phyloP scores from a whole-genome alignment of 2,797 vertebrate species.

The Halcyon smyrnensis region DNA sequence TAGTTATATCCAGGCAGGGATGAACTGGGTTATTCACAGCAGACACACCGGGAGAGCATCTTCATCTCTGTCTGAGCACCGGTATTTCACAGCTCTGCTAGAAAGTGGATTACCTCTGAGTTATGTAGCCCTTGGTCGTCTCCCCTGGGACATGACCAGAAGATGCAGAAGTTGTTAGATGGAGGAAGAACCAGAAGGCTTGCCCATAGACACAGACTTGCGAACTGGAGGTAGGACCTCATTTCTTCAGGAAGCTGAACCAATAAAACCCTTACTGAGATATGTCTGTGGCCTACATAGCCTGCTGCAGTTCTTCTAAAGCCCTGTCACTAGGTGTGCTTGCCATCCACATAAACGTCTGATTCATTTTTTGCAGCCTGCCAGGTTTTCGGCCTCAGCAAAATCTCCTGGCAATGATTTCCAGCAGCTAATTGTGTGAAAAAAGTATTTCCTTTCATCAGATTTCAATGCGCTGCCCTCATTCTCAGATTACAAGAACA shows the following conservation, averaged over 20 bases:
- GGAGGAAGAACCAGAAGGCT: neutral
- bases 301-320: neutral
- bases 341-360: neutral
- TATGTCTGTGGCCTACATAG: neutral
- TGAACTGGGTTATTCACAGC: neutral
- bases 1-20: neutral
- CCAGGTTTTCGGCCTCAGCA: neutral
- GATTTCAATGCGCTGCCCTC: neutral
- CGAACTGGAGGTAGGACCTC: accelerated
- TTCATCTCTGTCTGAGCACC: neutral
- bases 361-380: neutral
- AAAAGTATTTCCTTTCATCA: neutral
- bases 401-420: neutral
- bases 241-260: neutral
- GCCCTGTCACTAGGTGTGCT: neutral
- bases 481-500: neutral
- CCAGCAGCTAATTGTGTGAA: neutral
- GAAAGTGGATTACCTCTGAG: neutral
- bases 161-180: neutral
- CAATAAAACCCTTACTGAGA: neutral
- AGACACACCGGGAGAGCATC: neutral
- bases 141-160: neutral
- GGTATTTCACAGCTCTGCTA: neutral
- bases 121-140: accelerated
- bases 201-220: accelerated